phyloP scores from a whole-genome alignment of 64 coral and sea anemone species.

The Dendrophyllia cribrosa region DNA sequence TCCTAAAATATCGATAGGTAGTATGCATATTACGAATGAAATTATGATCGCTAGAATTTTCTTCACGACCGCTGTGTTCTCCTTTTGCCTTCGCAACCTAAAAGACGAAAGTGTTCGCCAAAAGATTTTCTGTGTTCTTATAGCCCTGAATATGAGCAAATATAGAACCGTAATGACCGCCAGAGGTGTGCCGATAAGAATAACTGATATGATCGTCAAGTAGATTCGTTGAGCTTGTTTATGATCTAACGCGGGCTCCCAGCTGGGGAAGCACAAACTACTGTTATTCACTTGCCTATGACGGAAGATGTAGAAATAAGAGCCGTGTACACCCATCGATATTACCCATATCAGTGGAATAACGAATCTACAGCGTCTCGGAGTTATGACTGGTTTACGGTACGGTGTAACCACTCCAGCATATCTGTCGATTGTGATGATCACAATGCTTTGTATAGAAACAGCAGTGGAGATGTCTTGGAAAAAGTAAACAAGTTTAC shows the following conservation, averaged over 20 bases:
- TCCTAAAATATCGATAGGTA: conserved; percentile 16
- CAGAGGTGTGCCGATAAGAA: conserved; percentile 49
- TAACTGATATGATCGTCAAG: neutral
- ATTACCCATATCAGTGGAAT: conserved; percentile 50
- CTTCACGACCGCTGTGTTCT: neutral
- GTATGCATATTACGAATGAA: conserved; percentile 25
- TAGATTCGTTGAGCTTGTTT: neutral
- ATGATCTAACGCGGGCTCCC: conserved; percentile 29
- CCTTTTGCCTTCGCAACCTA: neutral
- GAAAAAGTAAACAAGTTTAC: conserved; percentile 46
- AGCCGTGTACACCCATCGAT: neutral
- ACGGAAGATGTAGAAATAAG: conserved; percentile 26
- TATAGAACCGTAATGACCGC: conserved; percentile 46
- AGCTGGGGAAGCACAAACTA: conserved; percentile 12
- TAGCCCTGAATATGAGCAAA: conserved; percentile 46
- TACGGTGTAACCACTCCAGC: conserved; percentile 32
- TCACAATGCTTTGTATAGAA: conserved; percentile 59
- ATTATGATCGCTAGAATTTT: conserved; percentile 19
- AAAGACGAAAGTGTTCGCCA: neutral
- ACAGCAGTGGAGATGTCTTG: conserved; percentile 65
- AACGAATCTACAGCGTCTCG: neutral
- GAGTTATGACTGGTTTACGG: neutral
- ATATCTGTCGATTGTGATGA: conserved; percentile 56
- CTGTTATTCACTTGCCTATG: neutral
- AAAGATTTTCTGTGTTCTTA: neutral